Evolutionary conservation across 1,140 invertebrate species (phyloP), one percentile per base, ranked within the genome.

Genomic region (Fopius arisanus): DNA sequence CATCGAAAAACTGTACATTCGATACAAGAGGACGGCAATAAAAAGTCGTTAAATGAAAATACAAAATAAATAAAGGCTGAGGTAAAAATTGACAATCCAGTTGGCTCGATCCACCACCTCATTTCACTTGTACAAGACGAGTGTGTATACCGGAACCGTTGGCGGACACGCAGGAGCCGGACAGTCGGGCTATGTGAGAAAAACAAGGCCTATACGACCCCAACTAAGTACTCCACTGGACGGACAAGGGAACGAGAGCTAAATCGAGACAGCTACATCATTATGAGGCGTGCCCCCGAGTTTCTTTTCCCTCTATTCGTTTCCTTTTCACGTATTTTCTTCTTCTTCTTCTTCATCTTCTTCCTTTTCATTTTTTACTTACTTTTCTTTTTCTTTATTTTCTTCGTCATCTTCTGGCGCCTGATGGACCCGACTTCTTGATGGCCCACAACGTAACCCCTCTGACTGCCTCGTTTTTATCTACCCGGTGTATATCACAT

Each of bases 221-320:
- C 26, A 75, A 80, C 74, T 72, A 75, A 80, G 77, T 79, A 70
- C 74, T 71, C 65, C 71, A 75, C 71, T 78, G 72, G 67, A 77
- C 76, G 62, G 69, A 74, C 74, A 78, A 78, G 74, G 77, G 43
- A 48, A 72, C 54, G 40, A 26, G 19, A 78, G 74, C 77, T 78
- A 80, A 79, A 81, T 78, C 75, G 77, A 77, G 75, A 80, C 75
- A 76, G 73, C 79, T 77, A 78, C 75, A 80, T 78, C 80, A 80
- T 80, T 78, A 78, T 75, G 77, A 79, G 74, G 66, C 74, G 67
- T 21, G 65, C 54, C 72, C 71, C 69, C 67, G 33, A 29, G 71
- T n/a, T 54, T 37, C 54, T 33, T 71, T 28, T 48, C 41, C 26
- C 65, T 48, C 28, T 54, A 40, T 63, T 69, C 37, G 6, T 65